Evolutionary conservation across 2,888 invertebrate species (phyloP).

Genomic region (Cerceris ruficornis): DNA sequence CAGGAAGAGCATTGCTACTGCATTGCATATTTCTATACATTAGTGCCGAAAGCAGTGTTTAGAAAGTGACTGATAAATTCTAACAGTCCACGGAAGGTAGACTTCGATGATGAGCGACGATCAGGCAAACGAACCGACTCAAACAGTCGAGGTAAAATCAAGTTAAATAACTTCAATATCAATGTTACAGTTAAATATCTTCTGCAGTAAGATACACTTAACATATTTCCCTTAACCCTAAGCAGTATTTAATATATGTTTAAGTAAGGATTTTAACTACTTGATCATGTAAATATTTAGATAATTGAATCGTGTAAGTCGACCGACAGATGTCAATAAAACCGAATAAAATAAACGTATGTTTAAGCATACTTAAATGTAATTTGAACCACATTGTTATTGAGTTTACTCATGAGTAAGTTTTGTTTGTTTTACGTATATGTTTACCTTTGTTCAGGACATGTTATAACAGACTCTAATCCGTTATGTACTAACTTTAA

Average conservation of each 20-base stretch:
- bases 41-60: constrained; percentile 36
- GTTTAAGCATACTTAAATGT: too few species aligned
- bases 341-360: background rate
- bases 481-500: too few species aligned
- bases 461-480: too few species aligned
- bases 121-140: constrained; percentile 70
- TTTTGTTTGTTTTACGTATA: too few species aligned
- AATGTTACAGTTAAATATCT: background rate
- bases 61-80: constrained; percentile 31
- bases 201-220: background rate
- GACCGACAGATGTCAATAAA: background rate
- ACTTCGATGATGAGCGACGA: constrained; percentile 75
- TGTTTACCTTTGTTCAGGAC: too few species aligned
- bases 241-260: too few species aligned
- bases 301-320: background rate
- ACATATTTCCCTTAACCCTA: too few species aligned
- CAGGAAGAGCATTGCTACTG: constrained; percentile 2
- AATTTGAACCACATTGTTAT: too few species aligned
- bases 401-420: too few species aligned
- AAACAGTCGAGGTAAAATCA: constrained; percentile 71
- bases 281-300: constrained; percentile 14
- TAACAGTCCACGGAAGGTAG: constrained; percentile 25
- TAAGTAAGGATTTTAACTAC: too few species aligned
- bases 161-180: background rate
- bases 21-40: constrained; percentile 26